phyloP scores from a whole-genome alignment of 53 echinoderm and acorn worm genomes.

The Glandiceps talaboti region DNA sequence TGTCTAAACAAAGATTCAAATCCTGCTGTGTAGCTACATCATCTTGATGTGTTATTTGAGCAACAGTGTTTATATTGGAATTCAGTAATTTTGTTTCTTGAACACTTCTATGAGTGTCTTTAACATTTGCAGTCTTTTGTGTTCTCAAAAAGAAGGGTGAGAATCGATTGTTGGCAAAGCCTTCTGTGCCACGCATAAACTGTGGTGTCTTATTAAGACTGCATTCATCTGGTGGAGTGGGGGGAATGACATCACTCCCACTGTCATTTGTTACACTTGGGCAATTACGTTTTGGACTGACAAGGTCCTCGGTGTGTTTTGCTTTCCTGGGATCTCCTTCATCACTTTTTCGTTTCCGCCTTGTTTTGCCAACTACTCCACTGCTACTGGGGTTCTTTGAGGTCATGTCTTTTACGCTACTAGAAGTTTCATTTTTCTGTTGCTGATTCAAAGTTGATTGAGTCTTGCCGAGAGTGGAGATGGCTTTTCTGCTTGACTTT shows the following conservation, averaged over 20 bases:
- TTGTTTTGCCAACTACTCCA: background rate
- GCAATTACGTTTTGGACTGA: background rate
- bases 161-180: background rate
- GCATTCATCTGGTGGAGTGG: constrained; percentile 32
- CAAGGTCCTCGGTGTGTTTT: background rate
- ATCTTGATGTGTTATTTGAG: background rate
- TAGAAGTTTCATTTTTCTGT: background rate
- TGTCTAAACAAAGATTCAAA: constrained; percentile 2
- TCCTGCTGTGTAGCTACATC: background rate
- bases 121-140: background rate
- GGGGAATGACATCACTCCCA: constrained; percentile 61
- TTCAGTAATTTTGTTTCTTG: background rate
- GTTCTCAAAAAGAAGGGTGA: background rate
- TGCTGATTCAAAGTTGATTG: no score
- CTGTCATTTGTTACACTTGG: constrained; percentile 9
- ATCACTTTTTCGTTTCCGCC: background rate
- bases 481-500: background rate
- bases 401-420: no score
- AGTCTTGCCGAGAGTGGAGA: background rate
- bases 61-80: background rate
- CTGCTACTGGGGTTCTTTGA: no score
- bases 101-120: background rate
- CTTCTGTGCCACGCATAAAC: constrained; percentile 1
- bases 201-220: constrained; percentile 25
- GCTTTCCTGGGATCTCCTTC: background rate